A percentile compares a stretch with the other conserved stretches of the same genome.
These are phyloP conservation scores for Eidolon helvum DNA, from an alignment of 2,113 vertebrate genomes.

Conservation along the genomic window DNA sequence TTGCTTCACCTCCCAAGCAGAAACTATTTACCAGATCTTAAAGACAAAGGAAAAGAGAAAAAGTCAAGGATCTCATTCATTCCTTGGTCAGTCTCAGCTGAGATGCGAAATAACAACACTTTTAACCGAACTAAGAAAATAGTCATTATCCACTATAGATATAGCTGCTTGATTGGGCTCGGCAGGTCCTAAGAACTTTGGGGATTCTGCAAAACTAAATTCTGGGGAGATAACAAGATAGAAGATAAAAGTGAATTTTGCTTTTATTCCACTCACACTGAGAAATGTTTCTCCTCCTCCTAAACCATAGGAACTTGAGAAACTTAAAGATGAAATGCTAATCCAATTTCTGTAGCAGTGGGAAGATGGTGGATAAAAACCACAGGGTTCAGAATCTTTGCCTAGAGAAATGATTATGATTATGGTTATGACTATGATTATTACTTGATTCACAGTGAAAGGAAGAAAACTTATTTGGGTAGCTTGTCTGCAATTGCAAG, in stretches of 20 bases:
- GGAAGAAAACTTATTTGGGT: not conserved
- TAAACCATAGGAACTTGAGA: conserved; percentile 18
- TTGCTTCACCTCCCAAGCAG: not conserved
- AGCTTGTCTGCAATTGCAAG: not conserved
- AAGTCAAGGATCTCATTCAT: conserved; percentile 2
- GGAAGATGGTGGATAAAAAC: not conserved
- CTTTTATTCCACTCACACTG: conserved; percentile 1
- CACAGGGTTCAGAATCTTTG: not conserved
- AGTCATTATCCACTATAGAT: not conserved
- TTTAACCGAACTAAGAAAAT: conserved; percentile 37
- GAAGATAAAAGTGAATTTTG: conserved; percentile 21
- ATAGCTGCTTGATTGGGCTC: not conserved
- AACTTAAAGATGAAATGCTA: conserved; percentile 1
- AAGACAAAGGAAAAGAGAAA: not conserved
- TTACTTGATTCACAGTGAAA: not conserved
- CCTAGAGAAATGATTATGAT: not conserved
- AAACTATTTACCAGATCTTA: not conserved
- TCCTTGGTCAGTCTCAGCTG: not conserved
- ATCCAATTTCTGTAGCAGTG: not conserved
- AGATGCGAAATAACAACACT: conserved; percentile 38
- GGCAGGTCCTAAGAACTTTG: not conserved
- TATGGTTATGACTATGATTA: not conserved
- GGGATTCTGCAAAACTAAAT: conserved; percentile 1
- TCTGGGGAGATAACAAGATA: not conserved
- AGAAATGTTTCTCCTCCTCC: conserved; percentile 29